These are phyloP conservation scores for Melitaea cinxia DNA, from an alignment of 1,140 invertebrate species.

Conservation along the genomic window DNA sequence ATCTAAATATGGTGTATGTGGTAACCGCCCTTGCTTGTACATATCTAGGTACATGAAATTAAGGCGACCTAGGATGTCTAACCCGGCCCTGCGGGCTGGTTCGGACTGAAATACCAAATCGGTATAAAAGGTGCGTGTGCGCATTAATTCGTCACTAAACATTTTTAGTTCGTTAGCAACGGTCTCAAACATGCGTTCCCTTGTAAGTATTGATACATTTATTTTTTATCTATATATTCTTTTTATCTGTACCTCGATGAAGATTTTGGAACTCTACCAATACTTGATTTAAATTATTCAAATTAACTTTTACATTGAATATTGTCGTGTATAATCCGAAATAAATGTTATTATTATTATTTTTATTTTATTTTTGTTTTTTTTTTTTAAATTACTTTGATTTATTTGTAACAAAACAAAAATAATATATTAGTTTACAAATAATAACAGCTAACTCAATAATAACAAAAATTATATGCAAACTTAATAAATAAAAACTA, in stretches of 20 bases:
- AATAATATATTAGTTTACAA: too few relatives aligned
- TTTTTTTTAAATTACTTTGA: too few relatives aligned
- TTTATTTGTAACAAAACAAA: too few relatives aligned
- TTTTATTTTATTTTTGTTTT: too few relatives aligned
- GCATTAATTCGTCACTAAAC: conserved; percentile 45
- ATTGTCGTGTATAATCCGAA: too few relatives aligned
- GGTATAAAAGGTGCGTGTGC: conserved; percentile 51
- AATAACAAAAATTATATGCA: too few relatives aligned
- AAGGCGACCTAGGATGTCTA: conserved; percentile 39
- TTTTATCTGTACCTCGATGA: not conserved
- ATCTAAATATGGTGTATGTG: conserved; percentile 24
- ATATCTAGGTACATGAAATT: conserved; percentile 20
- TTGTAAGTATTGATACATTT: conserved; percentile 50
- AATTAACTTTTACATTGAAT: too few relatives aligned
- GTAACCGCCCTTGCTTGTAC: conserved; percentile 23
- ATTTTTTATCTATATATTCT: not conserved
- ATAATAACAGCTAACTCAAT: too few relatives aligned
- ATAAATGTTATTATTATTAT: too few relatives aligned
- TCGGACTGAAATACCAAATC: conserved; percentile 37
- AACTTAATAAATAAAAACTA: too few relatives aligned
- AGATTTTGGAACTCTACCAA: too few relatives aligned
- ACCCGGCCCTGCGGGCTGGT: conserved; percentile 25
- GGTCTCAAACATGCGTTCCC: conserved; percentile 52
- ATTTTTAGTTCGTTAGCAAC: conserved; percentile 47
- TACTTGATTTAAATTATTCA: too few relatives aligned